These are phyloP conservation scores for Diachrysia chrysitis DNA, from an alignment of 2,888 invertebrate species.

Conservation along the genomic window DNA sequence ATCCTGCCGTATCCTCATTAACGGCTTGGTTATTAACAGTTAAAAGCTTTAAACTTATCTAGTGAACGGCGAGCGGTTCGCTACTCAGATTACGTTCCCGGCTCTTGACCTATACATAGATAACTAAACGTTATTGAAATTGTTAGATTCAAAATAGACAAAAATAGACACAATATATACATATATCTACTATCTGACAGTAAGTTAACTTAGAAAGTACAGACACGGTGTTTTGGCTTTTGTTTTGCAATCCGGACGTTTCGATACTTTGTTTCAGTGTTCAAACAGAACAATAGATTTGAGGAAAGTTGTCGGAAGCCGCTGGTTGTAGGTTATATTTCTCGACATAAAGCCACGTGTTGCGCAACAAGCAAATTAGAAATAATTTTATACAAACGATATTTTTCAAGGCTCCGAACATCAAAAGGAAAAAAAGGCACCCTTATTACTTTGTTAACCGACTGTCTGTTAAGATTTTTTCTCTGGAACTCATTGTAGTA, in stretches of 20 bases:
- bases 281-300: constrained; percentile 45
- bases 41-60: constrained; percentile 6
- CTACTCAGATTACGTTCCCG: not conserved
- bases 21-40: constrained; percentile 8
- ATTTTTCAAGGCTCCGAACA: too few species aligned
- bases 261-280: constrained; percentile 35
- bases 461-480: too few species aligned
- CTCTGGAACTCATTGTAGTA: too few species aligned
- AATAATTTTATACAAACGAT: not conserved
- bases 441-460: too few species aligned
- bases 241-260: constrained; percentile 57
- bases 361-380: constrained; percentile 10
- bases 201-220: constrained; percentile 14
- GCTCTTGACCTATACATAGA: constrained; percentile 5
- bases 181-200: constrained; percentile 2
- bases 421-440: too few species aligned
- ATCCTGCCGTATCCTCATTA: not conserved
- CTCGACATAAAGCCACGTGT: constrained; percentile 12
- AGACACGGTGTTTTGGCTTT: constrained; percentile 21
- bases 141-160: not conserved
- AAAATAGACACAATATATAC: too few species aligned
- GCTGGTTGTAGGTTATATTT: constrained; percentile 4
- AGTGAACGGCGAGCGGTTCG: constrained; percentile 5
- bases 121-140: constrained; percentile 5
- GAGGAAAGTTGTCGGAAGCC: constrained; percentile 29